Evolutionary conservation across 1,140 invertebrate genomes (phyloP).

Genomic region (Drosophila leontia): DNA sequence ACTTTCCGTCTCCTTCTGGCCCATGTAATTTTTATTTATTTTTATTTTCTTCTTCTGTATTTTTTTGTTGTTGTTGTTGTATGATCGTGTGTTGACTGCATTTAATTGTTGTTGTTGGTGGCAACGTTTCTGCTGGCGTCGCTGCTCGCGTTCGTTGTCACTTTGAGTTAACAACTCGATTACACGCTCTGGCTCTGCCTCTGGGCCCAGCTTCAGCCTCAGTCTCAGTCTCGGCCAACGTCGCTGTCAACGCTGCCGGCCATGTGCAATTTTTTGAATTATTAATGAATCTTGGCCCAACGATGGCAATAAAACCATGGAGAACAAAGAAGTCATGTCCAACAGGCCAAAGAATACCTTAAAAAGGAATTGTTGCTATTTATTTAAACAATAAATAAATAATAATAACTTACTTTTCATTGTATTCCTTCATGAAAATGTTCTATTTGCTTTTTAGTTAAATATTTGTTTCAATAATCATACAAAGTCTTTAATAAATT

Average conservation of each 20-base stretch:
- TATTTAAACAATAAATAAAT: not conserved
- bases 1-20: slow-evolving; percentile 23
- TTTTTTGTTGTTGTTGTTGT: slow-evolving; percentile 12
- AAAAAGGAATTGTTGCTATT: too few relatives aligned
- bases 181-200: slow-evolving; percentile 66
- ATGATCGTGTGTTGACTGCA: slow-evolving; percentile 78
- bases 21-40: slow-evolving; percentile 6
- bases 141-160: slow-evolving; percentile 70
- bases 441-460: not conserved
- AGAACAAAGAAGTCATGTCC: slow-evolving; percentile 4
- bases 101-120: slow-evolving; percentile 68
- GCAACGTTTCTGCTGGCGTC: slow-evolving; percentile 27
- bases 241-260: slow-evolving; percentile 65
- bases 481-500: not conserved
- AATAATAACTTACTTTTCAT: not conserved
- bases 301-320: slow-evolving; percentile 40
- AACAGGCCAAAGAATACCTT: slow-evolving; percentile 7
- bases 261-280: slow-evolving; percentile 82
- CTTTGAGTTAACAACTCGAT: slow-evolving; percentile 83
- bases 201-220: slow-evolving; percentile 14
- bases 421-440: not conserved
- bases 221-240: slow-evolving; percentile 40
- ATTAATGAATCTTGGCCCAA: slow-evolving; percentile 76
- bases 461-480: not conserved
- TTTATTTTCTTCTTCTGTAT: not conserved